Evolutionary conservation across 2,797 vertebrate species (phyloP), one percentile per base, ranked within the genome.

Genomic region (Macrochelys suwanniensis): DNA sequence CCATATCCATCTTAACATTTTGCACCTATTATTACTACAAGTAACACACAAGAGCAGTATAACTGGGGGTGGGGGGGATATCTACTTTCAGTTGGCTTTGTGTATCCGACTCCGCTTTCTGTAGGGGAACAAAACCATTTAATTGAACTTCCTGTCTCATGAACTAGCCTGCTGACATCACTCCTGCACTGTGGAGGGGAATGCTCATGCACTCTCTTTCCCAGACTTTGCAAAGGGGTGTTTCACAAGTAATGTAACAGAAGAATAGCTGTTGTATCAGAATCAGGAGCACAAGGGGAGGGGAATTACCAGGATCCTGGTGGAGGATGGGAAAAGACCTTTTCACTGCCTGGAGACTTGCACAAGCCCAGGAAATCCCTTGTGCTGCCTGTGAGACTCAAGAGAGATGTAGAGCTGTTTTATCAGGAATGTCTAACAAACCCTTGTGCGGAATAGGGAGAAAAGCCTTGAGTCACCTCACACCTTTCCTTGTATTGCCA

Each of bases 161-260:
- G 84, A 97, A 93, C 61, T 84, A 86, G 84, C 51, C 77, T 87
- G 90, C 59, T 96, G 96, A 94, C 95, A 94, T 94, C 95, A 95
- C 37, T 42, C 92, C 23, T 92, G 92, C 96, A 94, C 45, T 77
- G 47, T 57, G 0, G 11, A 45, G 76, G 42, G 77, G 92, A 83
- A 31, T 68, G 84, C 76, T 95, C 59, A 85, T 1, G n/a, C 1
- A 25, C 89, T 68, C 71, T 2, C 61, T 2, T 82, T 87, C 74
- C 77, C 96, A 21, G 92, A 80, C 61, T 37, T 42, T 54, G 1
- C 83, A 1, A 1, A 59, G n/a, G 53, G 91, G 57, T 83, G 78
- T 68, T 1, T 4, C 5, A 19, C 4, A 78, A 6, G n/a, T 74
- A 65, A 33, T 2, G 10, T 0, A 0, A n/a, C 37, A 5, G 80